These are phyloP conservation scores for Thereva nobilitata DNA, from an alignment of 2,888 invertebrate species.

Conservation along the genomic window DNA sequence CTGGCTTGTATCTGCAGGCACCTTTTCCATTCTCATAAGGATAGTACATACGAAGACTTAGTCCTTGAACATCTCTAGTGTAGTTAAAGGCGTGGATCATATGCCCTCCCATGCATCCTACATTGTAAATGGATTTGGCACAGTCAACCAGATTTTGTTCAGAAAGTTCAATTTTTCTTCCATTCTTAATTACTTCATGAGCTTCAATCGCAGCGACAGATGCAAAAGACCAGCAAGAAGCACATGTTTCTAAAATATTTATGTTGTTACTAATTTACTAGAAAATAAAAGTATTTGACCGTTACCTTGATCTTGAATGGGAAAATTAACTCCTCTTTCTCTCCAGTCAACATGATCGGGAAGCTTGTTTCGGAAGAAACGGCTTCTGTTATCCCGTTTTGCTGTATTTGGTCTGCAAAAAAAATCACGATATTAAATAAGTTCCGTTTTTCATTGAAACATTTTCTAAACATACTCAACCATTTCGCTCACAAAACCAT, in stretches of 20 bases:
- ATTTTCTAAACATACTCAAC: conserved; percentile 16
- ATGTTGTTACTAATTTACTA: background rate
- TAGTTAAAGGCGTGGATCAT: conserved; percentile 26
- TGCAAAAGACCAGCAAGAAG: conserved; percentile 27
- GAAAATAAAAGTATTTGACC: background rate
- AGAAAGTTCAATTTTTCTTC: conserved; percentile 13
- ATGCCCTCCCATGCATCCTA: conserved; percentile 27
- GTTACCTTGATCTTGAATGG: conserved; percentile 27
- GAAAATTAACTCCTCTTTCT: conserved; percentile 9
- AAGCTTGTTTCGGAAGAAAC: background rate
- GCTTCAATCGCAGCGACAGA: conserved; percentile 20
- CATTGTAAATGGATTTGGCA: conserved; percentile 24
- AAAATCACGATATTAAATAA: background rate
- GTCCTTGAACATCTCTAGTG: conserved; percentile 4
- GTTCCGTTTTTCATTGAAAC: background rate
- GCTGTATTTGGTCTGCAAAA: conserved; percentile 22
- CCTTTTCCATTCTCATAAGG: conserved; percentile 15
- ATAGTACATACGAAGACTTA: conserved; percentile 18
- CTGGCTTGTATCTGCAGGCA: background rate
- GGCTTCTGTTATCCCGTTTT: background rate
- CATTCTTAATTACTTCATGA: conserved; percentile 9
- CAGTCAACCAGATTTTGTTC: conserved; percentile 31
- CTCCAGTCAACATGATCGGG: conserved; percentile 24
- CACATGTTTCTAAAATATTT: conserved; percentile 16
- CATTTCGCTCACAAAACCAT: conserved; percentile 15